Evolutionary conservation across 2,888 invertebrate species (phyloP), one percentile per base, ranked within the genome.

Genomic region (Flexamia atlantica): DNA sequence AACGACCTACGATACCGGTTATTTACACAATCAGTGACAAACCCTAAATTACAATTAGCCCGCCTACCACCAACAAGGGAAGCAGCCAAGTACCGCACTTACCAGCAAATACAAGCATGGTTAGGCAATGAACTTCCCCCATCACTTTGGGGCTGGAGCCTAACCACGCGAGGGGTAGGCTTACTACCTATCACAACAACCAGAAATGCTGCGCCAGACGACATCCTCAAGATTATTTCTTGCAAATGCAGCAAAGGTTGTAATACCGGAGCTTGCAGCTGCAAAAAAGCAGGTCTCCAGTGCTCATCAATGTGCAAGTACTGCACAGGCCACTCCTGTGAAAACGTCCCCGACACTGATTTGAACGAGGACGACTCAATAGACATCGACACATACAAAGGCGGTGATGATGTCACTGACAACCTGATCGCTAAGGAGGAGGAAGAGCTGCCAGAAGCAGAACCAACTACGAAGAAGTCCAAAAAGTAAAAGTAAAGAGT

Each of bases 1-100:
- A 80, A 68, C 46, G 76, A 81, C 4, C 83, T 85, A 10, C 82
- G 85, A 14, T 84, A 80, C 57, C 83, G 83, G 12, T 20, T 68
- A 14, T 84, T 85, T 25, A 53, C 70, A 17, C 83, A 36, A 42
- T 68, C 68, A 17, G 82, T 42, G 36, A 40, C 82, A 36, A 82
- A 70, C 3, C n/a, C 82, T 2, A 60, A 82, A 23, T 72, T 23
- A 40, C 20, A 82, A 70, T 46, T 82, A n/a, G 70, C 72, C 7
- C 70, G 70, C 28, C 50, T 82, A 40, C 46, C 82, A 23, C 40
- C 82, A 42, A 82, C 82, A 25, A 32, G 36, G 70, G 82, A 82
- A 32, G 50, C 81, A 3, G 36, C 50, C 50, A 50, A 50, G 50
- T 57, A 23, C 25, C 57, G 23, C 57, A 57, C 57, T 23, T 50